phyloP scores from a whole-genome alignment of 2,797 vertebrate species.

The Macrochelys suwanniensis region DNA sequence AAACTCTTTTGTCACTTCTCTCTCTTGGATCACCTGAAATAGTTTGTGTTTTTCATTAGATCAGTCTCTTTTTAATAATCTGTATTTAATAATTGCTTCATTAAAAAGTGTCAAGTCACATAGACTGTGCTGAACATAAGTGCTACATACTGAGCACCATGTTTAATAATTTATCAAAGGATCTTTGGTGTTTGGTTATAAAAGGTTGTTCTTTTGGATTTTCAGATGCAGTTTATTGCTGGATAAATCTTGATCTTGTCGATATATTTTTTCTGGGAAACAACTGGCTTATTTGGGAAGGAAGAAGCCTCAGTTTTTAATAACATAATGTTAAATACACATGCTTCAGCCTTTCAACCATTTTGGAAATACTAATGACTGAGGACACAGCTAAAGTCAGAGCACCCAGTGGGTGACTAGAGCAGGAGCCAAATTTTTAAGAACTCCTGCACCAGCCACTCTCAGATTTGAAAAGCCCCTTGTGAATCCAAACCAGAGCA shows the following conservation, averaged over 20 bases:
- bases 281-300: neutral
- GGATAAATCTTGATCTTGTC: neutral
- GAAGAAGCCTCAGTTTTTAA: neutral
- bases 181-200: neutral
- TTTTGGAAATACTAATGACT: neutral
- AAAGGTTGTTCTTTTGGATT: neutral
- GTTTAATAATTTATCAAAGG: neutral
- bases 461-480: neutral
- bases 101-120: neutral
- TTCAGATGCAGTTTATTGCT: neutral
- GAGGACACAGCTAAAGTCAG: neutral
- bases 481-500: neutral
- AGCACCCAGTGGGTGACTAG: neutral
- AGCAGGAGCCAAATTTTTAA: neutral
- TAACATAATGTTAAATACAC: neutral
- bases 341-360: neutral
- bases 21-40: neutral
- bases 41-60: neutral
- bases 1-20: neutral
- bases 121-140: neutral
- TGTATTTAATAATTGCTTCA: neutral
- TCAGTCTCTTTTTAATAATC: neutral
- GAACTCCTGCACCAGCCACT: neutral
- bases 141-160: neutral
- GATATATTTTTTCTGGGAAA: neutral